Base-by-base conservation (phyloP, 2,888 invertebrate species). In the Ectemnius lituratus region DNA sequence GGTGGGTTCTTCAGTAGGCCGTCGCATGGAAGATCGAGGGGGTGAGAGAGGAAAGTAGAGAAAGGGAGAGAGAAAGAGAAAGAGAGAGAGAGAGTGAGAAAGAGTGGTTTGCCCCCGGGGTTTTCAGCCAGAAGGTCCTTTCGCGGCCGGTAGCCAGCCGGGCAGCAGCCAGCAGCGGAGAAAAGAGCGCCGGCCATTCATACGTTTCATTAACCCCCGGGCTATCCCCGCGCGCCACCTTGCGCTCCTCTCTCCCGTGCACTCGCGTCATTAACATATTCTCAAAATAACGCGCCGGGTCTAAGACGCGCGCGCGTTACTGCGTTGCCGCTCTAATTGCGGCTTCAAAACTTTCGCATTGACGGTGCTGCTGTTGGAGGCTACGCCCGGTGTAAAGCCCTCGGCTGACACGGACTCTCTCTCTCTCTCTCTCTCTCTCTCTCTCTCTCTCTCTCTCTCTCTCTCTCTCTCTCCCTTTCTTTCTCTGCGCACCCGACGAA, bases 41-140 rank as follows among this genome's bases (percentile, higher is more conserved):
- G 62, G 68, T 23, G 65, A 37, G 37, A 37, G 37, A 37, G 37
- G 37, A 11, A 37, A 37, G 11, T 37, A 37, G 37, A 37, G 37
- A 37, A 11, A 37, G 37, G 8, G 37, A 37, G 37, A 37, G 37
- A 37, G 2, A 11, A 8, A 37, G 37, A 37, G 37, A 37, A 11
- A 11, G 37, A 37, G 37, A 37, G 37, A 37, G 37, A 37, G 37
- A 23, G 37, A 37, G 37, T 8, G 37, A 23, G 20, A 20, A 20
- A 20, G 23, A 23, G 37, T 37, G 37, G 37, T 8, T 11, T 37
- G 37, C 37, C 74, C 67, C 67, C 79, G 76, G 75, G 81, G 75
- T 81, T 81, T 81, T 81, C 82, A 82, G 82, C 82, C 75, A 76
- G 81, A 81, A 81, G 67, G 71, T 78, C 78, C 78, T 75, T 70